Conservation (phyloP, 2,113 vertebrate genomes). For the Tichodroma muraria region DNA sequence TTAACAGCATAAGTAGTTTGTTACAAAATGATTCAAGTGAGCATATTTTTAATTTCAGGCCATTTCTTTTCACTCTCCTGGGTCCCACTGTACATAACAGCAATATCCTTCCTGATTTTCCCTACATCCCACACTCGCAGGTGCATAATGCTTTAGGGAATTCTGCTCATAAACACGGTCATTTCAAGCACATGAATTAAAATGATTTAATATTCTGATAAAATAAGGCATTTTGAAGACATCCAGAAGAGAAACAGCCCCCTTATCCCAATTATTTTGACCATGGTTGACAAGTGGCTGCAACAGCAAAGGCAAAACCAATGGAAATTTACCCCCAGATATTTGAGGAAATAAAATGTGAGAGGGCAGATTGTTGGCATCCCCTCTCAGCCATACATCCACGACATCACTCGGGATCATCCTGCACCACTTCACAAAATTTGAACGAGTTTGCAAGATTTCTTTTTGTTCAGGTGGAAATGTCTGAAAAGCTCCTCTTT, state of each 20-base stretch:
- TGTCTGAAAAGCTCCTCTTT: neutral
- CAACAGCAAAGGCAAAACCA: neutral
- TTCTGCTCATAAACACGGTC: neutral
- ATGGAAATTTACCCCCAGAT: neutral
- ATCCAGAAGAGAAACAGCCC: neutral
- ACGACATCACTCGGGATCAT: neutral
- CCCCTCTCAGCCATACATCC: neutral
- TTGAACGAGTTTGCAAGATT: neutral
- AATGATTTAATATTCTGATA: neutral
- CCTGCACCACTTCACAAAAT: neutral
- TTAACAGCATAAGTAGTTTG: neutral
- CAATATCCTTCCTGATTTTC: neutral
- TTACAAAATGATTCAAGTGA: neutral
- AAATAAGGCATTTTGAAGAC: neutral
- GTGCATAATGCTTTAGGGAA: neutral
- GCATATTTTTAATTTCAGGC: neutral
- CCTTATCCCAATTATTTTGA: neutral
- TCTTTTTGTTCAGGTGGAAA: neutral
- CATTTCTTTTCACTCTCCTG: neutral
- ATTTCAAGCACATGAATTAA: neutral
- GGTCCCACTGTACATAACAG: neutral
- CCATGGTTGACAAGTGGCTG: accelerated
- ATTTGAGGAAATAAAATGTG: neutral
- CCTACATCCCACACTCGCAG: neutral
- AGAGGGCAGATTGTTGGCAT: neutral